A percentile compares a stretch with the other conserved stretches of the same genome.
These are phyloP conservation scores for Tachina lurida DNA, from an alignment of 2,888 invertebrate genomes.

Conservation along the genomic window DNA sequence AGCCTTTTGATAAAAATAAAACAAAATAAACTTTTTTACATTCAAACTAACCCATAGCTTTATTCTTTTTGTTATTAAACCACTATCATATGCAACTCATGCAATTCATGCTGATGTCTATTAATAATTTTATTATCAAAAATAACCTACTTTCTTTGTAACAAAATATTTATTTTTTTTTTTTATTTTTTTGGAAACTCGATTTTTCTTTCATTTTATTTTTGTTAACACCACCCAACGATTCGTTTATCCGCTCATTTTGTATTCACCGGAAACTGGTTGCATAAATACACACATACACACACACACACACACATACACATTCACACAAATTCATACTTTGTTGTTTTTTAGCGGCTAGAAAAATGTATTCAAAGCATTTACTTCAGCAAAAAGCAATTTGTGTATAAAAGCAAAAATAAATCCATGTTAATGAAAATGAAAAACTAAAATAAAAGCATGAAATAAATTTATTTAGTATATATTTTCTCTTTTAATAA, in stretches of 20 bases:
- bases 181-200: not conserved
- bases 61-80: not conserved
- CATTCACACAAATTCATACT: conserved; percentile 1
- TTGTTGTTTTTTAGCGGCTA: conserved; percentile 33
- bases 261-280: conserved; percentile 56
- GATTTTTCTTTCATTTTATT: conserved; percentile 16
- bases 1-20: too few species aligned
- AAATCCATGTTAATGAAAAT: conserved; percentile 56
- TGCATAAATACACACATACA: conserved; percentile 14
- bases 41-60: too few species aligned
- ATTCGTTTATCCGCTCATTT: conserved; percentile 30
- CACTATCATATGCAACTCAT: not conserved
- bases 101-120: not conserved
- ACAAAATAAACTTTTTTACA: too few species aligned
- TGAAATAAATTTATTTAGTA: conserved; percentile 17
- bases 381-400: conserved; percentile 60
- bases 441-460: conserved; percentile 49
- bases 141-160: conserved; percentile 61
- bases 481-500: conserved; percentile 7
- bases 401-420: conserved; percentile 36
- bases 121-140: conserved; percentile 64
- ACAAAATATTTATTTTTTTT: not conserved
- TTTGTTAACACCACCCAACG: conserved; percentile 16
- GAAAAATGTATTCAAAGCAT: conserved; percentile 61
- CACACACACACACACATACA: not conserved